Evolutionary conservation across 1,140 invertebrate species (phyloP).

Genomic region (Spodoptera frugiperda): DNA sequence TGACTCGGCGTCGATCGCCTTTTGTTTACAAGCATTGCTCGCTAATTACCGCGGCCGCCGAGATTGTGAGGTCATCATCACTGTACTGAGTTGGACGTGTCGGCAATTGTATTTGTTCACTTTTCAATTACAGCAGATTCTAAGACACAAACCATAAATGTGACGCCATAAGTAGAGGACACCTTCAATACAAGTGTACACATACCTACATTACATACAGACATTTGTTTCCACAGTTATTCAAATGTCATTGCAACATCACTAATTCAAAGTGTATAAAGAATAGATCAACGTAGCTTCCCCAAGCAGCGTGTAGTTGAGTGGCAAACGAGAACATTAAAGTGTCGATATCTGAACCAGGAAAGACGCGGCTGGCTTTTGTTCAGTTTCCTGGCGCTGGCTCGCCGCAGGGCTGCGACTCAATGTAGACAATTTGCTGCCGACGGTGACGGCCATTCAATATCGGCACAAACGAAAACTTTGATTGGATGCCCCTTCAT

Average conservation of each 20-base stretch:
- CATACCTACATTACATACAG: too few species aligned
- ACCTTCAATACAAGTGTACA: too few species aligned
- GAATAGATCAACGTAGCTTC: too few species aligned
- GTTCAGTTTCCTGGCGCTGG: not conserved
- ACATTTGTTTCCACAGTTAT: too few species aligned
- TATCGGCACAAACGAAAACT: not conserved
- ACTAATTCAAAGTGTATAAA: too few species aligned
- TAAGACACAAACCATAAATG: too few species aligned
- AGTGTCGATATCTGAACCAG: conserved; percentile 29
- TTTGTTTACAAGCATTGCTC: conserved; percentile 22
- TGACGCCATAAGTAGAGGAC: too few species aligned
- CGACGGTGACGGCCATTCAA: not conserved
- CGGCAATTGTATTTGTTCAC: not conserved
- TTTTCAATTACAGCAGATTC: too few species aligned
- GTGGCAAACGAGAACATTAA: conserved; percentile 16
- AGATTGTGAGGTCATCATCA: not conserved
- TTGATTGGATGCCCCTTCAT: not conserved
- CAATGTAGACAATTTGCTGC: not conserved
- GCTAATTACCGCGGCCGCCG: not conserved
- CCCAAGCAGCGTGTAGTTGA: not conserved
- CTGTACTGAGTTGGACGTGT: not conserved
- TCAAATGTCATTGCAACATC: too few species aligned
- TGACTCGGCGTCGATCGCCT: not conserved
- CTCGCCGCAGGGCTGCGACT: not conserved
- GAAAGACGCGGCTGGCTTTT: conserved; percentile 5